These are phyloP conservation scores for Cirrhinus mrigala DNA, from an alignment of 2,797 vertebrate genomes.

Conservation along the genomic window DNA sequence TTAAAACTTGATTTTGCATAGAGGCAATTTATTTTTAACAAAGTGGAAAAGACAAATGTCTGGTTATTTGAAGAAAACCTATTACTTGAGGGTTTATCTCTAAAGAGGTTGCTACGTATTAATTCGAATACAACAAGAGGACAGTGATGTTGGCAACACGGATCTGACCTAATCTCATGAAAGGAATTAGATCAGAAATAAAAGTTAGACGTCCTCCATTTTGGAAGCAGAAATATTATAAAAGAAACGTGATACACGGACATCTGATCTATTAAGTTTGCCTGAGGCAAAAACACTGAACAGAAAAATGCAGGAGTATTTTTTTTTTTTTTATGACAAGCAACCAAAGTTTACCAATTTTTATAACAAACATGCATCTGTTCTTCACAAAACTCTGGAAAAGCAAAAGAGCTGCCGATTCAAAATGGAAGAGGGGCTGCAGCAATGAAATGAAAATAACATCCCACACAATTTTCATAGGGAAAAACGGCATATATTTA, in stretches of 20 bases:
- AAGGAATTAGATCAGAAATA: background rate
- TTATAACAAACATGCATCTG: background rate
- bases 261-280: background rate
- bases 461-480: background rate
- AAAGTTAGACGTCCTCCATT: constrained; percentile 1
- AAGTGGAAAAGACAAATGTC: background rate
- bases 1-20: background rate
- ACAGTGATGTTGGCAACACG: background rate
- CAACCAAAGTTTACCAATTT: background rate
- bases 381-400: background rate
- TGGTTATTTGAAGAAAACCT: background rate
- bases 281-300: background rate
- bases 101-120: background rate
- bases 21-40: no score
- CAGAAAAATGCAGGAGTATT: background rate
- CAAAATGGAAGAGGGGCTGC: background rate
- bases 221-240: background rate
- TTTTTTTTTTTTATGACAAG: background rate
- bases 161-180: background rate
- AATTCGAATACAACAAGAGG: background rate
- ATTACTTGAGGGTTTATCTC: background rate
- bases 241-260: background rate
- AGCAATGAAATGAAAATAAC: background rate
- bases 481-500: background rate
- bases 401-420: background rate